phyloP scores from a whole-genome alignment of 2,113 vertebrate genomes.

The rat (Rattus norvegicus) region GRCr8 NC_086023.1:159885501-159886000 shows the following conservation, averaged over 20 bases:
- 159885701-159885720: neutral
- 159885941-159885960: neutral
- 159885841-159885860: neutral
- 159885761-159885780: rapidly evolving
- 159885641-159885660: neutral
- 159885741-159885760: rapidly evolving
- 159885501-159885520: neutral
- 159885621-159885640: rapidly evolving
- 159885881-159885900: neutral
- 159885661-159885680: rapidly evolving
- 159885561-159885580: neutral
- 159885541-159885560: rapidly evolving
- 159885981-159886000: neutral
- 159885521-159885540: neutral
- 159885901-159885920: neutral
- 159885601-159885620: neutral
- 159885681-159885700: neutral
- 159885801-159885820: constrained; percentile 27
- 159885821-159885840: neutral
- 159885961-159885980: rapidly evolving
- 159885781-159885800: neutral
- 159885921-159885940: neutral
- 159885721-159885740: neutral
- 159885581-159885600: neutral
- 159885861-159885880: neutral